Evolutionary conservation across 2,888 invertebrate genomes (phyloP), one percentile per base, ranked within the genome.

Genomic region (Agelastica alni): DNA sequence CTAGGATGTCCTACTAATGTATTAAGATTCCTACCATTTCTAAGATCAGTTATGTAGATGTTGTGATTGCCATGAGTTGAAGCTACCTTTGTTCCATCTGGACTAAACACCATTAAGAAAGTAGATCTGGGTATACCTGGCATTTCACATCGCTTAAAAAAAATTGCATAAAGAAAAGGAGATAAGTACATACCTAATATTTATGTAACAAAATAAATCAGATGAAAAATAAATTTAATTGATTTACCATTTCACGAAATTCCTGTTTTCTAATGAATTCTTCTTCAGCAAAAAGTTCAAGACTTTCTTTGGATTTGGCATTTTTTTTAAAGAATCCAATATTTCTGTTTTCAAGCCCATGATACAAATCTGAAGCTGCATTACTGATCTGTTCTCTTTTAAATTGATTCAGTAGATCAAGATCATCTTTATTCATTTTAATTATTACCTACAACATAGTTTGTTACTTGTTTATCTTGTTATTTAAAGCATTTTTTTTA

Each of bases 1-100:
- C 93, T 81, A 1, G 91, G 91, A 76, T 94, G 93, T 0, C 93
- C 93, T 28, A 84, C 82, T 47, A 93, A 75, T 30, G 88, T 88
- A 65, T 85, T 85, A 16, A 90, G 83, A 70, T 90, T 88, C 71
- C 87, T 88, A 0, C 91, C 91, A 66, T 85, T 90, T 13, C 85
- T 82, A 31, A 92, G 76, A 70, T 93, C 90, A 10, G 89, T 89
- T 18, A 94, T 87, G 74, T 93, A 90, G 22, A 94, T 87, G 74
- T 89, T 88, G 73, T 93, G 93, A 75, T 94, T 92, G 13, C 93
- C 93, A 79, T 94, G 93, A 1, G 92, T 89, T 4, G 93, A 93
- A 37, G 93, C 93, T 44, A 91, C 85, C 78, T 86, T 87, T 6
- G 86, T 86, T 59, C 92, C 90, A 81, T 93, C 91, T 54, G 89